phyloP scores from a whole-genome alignment of 2,888 invertebrate species.

The Rapana venosa region DNA sequence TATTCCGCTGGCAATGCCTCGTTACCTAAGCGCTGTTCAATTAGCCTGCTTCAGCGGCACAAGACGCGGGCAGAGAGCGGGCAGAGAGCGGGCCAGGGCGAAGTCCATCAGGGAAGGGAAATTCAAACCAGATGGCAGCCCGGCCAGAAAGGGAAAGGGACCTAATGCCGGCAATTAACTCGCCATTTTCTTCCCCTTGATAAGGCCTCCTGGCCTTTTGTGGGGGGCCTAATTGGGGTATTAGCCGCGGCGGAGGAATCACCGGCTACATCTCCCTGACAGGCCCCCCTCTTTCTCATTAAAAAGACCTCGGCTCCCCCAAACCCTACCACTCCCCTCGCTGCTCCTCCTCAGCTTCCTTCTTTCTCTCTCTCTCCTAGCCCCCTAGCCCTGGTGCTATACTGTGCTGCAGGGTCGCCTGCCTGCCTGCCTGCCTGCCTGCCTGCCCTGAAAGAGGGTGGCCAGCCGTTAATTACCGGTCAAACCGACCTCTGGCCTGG shows the following conservation, averaged over 20 bases:
- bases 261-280: slow-evolving; percentile 30
- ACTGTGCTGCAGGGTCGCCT: no score
- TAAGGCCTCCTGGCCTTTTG: slow-evolving; percentile 49
- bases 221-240: slow-evolving; percentile 46
- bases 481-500: slow-evolving; percentile 38
- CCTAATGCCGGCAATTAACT: slow-evolving; percentile 50
- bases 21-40: slow-evolving; percentile 43
- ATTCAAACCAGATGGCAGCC: slow-evolving; percentile 43
- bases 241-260: slow-evolving; percentile 40
- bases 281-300: slow-evolving; percentile 33
- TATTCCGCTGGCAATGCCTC: slow-evolving; percentile 13
- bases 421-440: no score
- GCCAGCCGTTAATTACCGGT: slow-evolving; percentile 41
- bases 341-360: no score
- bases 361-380: no score
- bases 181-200: slow-evolving; percentile 49
- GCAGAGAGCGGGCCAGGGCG: not conserved
- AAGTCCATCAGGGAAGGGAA: slow-evolving; percentile 43
- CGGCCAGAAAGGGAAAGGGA: slow-evolving; percentile 37
- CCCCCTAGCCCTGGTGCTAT: no score
- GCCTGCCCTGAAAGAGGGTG: not conserved
- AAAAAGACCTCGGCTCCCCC: slow-evolving; percentile 30
- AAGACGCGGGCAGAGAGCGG: slow-evolving; percentile 25
- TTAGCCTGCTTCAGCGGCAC: slow-evolving; percentile 30
- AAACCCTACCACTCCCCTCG: no score